Conservation (phyloP, 2,113 vertebrate genomes). For the Lagopus leucura region DNA sequence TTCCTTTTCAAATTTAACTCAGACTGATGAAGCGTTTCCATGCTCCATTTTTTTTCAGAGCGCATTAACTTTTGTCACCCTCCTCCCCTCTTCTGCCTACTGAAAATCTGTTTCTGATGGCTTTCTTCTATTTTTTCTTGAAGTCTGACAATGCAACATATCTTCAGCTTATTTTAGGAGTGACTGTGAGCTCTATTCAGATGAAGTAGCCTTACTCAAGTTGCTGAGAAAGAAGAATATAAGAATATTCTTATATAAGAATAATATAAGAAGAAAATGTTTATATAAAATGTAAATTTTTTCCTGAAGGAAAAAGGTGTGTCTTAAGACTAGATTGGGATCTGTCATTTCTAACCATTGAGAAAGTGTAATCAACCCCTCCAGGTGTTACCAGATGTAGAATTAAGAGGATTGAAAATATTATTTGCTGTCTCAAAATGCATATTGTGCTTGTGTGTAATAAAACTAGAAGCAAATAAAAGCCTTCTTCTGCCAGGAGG, state of each 20-base stretch:
- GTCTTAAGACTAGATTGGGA: neutral
- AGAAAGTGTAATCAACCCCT: neutral
- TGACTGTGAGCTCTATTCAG: neutral
- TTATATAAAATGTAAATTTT: neutral
- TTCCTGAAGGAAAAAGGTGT: neutral
- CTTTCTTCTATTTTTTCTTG: neutral
- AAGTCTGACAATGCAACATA: neutral
- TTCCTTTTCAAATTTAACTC: slow-evolving; percentile 12
- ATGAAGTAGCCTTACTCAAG: neutral
- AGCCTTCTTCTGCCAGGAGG: neutral
- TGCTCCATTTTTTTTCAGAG: neutral
- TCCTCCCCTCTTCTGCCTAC: slow-evolving; percentile 29
- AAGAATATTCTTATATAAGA: too few relatives aligned
- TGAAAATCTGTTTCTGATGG: slow-evolving; percentile 18
- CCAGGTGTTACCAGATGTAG: neutral
- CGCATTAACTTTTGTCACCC: neutral
- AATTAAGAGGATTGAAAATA: neutral
- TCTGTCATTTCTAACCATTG: neutral
- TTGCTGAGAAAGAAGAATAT: neutral
- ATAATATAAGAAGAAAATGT: neutral
- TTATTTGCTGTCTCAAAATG: neutral
- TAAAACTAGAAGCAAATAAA: neutral
- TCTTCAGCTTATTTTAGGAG: neutral
- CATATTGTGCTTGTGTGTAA: neutral
- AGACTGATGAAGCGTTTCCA: slow-evolving; percentile 12